These are phyloP conservation scores for Trialeurodes vaporariorum DNA, from an alignment of 1,140 invertebrate genomes.

Conservation along the genomic window DNA sequence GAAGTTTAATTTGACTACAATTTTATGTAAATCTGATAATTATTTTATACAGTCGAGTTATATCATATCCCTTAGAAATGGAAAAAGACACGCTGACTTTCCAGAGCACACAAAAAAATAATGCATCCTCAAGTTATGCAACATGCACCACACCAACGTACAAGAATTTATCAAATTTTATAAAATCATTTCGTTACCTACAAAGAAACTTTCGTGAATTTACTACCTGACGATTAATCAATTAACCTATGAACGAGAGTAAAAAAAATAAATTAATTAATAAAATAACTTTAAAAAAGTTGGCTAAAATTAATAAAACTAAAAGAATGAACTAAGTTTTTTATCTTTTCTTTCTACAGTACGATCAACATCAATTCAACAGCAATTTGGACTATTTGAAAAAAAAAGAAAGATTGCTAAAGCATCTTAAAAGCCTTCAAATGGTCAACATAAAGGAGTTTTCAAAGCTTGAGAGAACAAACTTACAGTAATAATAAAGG, in stretches of 20 bases:
- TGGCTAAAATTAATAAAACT: neutral
- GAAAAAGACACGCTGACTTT: neutral
- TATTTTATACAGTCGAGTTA: too few relatives aligned
- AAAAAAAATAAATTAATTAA: neutral
- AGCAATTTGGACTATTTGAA: neutral
- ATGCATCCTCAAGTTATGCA: neutral
- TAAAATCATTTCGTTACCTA: neutral
- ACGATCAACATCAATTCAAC: neutral
- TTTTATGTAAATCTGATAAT: too few relatives aligned
- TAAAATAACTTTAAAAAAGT: neutral
- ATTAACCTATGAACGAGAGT: neutral
- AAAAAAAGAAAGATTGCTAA: neutral
- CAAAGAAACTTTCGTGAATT: neutral
- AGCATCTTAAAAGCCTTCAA: neutral
- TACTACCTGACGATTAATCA: neutral
- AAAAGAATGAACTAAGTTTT: neutral
- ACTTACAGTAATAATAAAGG: too few relatives aligned
- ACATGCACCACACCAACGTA: too few relatives aligned
- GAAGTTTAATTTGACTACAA: too few relatives aligned
- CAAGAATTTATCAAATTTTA: neutral
- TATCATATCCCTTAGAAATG: too few relatives aligned
- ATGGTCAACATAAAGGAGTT: neutral
- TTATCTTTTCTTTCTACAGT: too few relatives aligned
- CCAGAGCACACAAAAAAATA: neutral
- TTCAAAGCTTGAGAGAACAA: too few relatives aligned